phyloP scores from a whole-genome alignment of 2,797 vertebrate genomes.

The Bovichtus diacanthus region DNA sequence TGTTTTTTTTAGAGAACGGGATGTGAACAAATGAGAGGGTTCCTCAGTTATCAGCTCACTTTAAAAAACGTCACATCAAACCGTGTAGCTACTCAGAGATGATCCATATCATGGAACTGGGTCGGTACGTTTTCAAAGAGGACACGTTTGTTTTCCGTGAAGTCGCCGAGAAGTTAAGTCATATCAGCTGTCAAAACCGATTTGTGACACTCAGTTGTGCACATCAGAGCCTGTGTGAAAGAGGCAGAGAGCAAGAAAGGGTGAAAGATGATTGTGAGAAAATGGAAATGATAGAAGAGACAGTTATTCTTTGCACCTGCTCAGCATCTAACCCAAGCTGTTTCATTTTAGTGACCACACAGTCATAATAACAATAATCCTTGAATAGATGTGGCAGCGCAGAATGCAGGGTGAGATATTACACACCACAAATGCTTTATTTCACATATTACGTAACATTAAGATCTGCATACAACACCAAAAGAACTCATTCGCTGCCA shows the following conservation, averaged over 20 bases:
- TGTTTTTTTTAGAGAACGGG: neutral
- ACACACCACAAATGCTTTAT: slow-evolving; percentile 54
- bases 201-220: neutral
- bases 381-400: slow-evolving; percentile 22
- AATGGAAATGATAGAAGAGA: neutral
- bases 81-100: neutral
- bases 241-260: neutral
- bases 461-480: slow-evolving; percentile 77
- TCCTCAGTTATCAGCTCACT: neutral
- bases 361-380: slow-evolving; percentile 9
- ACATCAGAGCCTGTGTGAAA: slow-evolving; percentile 19
- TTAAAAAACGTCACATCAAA: neutral
- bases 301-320: slow-evolving; percentile 23
- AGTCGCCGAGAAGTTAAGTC: slow-evolving; percentile 7
- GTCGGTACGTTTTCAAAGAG: neutral
- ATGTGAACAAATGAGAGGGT: neutral
- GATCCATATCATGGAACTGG: slow-evolving; percentile 3
- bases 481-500: slow-evolving; percentile 69
- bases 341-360: slow-evolving; percentile 20
- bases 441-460: slow-evolving; percentile 79
- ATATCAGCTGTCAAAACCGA: neutral
- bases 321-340: slow-evolving; percentile 19
- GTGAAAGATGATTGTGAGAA: slow-evolving; percentile 5
- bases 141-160: neutral
- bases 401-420: slow-evolving; percentile 30